Evolutionary conservation across 2,113 vertebrate genomes (phyloP).

Genomic region (Rissa tridactyla): DNA sequence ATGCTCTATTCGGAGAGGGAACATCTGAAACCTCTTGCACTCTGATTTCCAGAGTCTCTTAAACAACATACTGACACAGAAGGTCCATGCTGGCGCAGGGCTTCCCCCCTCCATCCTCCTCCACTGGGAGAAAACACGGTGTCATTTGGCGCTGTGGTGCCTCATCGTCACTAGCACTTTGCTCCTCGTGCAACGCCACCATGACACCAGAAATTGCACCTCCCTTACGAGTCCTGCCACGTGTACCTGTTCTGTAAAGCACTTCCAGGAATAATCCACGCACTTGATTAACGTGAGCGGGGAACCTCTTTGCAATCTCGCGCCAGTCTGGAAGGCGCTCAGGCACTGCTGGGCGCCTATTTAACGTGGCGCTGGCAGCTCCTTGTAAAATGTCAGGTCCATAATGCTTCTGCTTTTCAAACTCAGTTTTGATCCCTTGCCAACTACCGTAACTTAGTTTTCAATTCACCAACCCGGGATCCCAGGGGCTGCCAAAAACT

Average conservation of each 20-base stretch:
- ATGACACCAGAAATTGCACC: not conserved
- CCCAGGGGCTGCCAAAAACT: conserved; percentile 3
- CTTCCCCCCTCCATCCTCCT: not conserved
- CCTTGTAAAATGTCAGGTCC: not conserved
- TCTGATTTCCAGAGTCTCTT: not conserved
- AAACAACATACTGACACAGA: not conserved
- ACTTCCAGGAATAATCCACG: not conserved
- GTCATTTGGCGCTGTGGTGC: not conserved
- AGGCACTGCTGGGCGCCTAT: not conserved
- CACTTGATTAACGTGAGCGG: not conserved
- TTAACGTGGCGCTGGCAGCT: not conserved
- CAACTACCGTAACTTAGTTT: conserved; percentile 10
- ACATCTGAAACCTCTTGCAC: not conserved
- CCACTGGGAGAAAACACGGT: not conserved
- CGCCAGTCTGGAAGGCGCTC: not conserved
- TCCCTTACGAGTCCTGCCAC: not conserved
- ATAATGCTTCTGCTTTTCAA: conserved; percentile 17
- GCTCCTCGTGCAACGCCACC: not conserved
- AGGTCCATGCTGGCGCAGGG: not conserved
- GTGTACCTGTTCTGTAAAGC: not conserved
- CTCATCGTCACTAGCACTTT: not conserved
- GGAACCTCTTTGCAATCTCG: not conserved
- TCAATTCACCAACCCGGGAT: not conserved
- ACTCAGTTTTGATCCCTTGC: not conserved
- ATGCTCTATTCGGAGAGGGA: not conserved